These are phyloP conservation scores for Thalassarche chlororhynchos DNA, from an alignment of 2,113 vertebrate species.

Conservation along the genomic window DNA sequence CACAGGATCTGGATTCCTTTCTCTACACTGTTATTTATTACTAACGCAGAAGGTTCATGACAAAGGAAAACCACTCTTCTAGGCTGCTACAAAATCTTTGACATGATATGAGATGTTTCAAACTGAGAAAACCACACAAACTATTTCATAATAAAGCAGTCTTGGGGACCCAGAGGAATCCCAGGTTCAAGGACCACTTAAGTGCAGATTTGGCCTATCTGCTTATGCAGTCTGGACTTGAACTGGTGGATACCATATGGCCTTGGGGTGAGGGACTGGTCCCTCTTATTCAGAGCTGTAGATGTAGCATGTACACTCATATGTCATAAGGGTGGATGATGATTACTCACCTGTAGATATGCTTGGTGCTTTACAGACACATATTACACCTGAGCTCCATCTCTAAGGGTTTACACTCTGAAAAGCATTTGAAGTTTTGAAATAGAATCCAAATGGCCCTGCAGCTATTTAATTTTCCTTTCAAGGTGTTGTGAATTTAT, in stretches of 20 bases:
- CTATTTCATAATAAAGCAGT: neutral
- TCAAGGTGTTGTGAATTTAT: slow-evolving; percentile 17
- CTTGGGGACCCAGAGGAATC: neutral
- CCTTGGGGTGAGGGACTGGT: neutral
- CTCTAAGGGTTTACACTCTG: neutral
- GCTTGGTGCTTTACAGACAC: neutral
- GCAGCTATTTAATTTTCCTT: neutral
- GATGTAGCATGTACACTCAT: neutral
- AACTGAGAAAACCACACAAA: neutral
- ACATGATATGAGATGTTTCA: neutral
- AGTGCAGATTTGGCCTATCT: neutral
- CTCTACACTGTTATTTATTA: neutral
- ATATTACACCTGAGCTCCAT: neutral
- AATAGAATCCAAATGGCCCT: neutral
- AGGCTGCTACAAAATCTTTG: neutral
- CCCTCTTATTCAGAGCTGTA: neutral
- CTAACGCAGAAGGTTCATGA: neutral
- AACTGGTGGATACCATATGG: neutral
- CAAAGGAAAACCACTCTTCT: neutral
- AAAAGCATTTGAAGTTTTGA: neutral
- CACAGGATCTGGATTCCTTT: neutral
- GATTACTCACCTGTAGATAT: neutral
- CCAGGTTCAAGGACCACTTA: neutral
- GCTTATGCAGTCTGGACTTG: neutral
- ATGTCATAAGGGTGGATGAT: neutral